Evolutionary conservation across 1,140 invertebrate genomes (phyloP).

Genomic region (Cherax destructor): DNA sequence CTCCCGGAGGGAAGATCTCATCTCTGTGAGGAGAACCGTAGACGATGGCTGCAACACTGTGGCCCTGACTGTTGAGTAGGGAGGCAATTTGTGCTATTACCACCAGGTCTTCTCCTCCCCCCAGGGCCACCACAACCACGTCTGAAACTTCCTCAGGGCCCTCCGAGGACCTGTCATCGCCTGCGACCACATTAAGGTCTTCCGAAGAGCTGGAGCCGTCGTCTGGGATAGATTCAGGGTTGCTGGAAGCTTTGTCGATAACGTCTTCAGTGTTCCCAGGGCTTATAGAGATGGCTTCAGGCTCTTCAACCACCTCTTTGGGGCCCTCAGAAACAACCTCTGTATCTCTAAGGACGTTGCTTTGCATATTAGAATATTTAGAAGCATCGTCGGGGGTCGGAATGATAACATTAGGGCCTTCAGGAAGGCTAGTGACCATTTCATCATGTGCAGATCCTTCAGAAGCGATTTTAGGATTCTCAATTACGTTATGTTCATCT

Average conservation of each 20-base stretch:
- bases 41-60: slow-evolving; percentile 12
- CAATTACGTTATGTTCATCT: too few species aligned
- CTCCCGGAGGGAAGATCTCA: not conserved
- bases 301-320: not conserved
- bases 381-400: too few species aligned
- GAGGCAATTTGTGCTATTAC: slow-evolving; percentile 42
- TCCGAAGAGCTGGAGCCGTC: too few species aligned
- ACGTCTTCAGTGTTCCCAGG: too few species aligned
- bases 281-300: too few species aligned
- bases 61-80: slow-evolving; percentile 12
- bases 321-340: too few species aligned
- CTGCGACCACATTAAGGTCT: not conserved
- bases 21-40: slow-evolving; percentile 21
- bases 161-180: not conserved
- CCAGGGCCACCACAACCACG: slow-evolving; percentile 21
- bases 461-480: too few species aligned
- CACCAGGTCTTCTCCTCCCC: slow-evolving; percentile 43
- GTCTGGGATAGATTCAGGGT: too few species aligned
- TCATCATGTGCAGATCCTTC: too few species aligned
- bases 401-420: too few species aligned
- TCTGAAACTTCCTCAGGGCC: not conserved
- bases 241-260: too few species aligned
- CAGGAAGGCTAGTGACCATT: too few species aligned
- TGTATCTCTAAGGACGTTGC: not conserved
- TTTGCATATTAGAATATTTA: not conserved